Percentiles rank a stretch among this genome's conserved stretches.
Conservation (phyloP, 2,113 vertebrate species). For the Rhagologus leucostigma region DNA sequence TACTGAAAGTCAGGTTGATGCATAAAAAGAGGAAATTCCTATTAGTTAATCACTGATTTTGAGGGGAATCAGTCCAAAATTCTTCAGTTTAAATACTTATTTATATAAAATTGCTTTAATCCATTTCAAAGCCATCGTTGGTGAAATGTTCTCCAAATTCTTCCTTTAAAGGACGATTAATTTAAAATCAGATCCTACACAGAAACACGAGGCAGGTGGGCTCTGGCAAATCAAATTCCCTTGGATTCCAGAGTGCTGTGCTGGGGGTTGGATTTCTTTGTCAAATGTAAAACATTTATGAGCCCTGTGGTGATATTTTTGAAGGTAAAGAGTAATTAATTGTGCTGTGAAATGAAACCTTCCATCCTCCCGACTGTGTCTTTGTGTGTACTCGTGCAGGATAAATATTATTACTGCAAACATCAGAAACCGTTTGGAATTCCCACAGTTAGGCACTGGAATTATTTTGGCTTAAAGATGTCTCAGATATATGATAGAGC, state of each 20-base stretch:
- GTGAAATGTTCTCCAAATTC: neutral
- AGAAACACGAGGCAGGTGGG: neutral
- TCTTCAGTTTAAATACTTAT: neutral
- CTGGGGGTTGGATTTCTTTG: neutral
- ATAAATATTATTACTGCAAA: neutral
- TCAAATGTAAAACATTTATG: neutral
- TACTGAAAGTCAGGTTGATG: neutral
- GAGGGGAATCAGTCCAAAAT: neutral
- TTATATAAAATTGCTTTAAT: neutral
- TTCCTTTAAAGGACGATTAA: neutral
- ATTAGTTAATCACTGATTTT: neutral
- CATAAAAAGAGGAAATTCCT: neutral
- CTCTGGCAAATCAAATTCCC: neutral
- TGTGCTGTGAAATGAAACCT: neutral
- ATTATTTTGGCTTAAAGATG: neutral
- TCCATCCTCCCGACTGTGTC: neutral
- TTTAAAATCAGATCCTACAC: neutral
- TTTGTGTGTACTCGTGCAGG: neutral
- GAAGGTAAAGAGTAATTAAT: neutral
- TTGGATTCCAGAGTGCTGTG: neutral
- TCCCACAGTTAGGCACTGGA: neutral
- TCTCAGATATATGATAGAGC: neutral
- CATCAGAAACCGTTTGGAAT: neutral
- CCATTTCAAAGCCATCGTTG: fast-evolving
- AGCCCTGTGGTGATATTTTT: neutral